phyloP scores from a whole-genome alignment of 2,888 invertebrate species.

The Mythimna lalbum region DNA sequence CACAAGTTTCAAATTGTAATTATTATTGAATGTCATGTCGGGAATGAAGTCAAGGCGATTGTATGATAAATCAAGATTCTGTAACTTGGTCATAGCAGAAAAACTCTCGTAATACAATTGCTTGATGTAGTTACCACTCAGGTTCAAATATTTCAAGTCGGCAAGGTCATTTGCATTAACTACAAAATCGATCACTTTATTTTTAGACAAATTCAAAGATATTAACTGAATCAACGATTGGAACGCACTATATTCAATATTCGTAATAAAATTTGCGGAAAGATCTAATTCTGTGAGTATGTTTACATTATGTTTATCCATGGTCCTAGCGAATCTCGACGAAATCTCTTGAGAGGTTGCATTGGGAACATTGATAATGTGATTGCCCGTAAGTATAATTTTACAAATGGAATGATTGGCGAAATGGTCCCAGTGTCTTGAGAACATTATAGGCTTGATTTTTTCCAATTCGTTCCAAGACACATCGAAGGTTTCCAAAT shows the following conservation, averaged over 20 bases:
- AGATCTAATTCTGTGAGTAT: constrained; percentile 81
- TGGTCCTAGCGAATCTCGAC: constrained; percentile 67
- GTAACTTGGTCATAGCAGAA: constrained; percentile 77
- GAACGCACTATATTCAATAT: constrained; percentile 82
- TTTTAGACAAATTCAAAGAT: constrained; percentile 79
- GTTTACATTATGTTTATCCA: constrained; percentile 64
- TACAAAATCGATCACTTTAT: constrained; percentile 75
- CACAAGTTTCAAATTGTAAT: constrained; percentile 75
- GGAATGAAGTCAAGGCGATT: constrained; percentile 79
- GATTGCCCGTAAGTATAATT: constrained; percentile 81
- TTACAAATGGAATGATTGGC: constrained; percentile 75
- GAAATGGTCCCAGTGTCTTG: constrained; percentile 83
- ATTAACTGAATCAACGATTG: constrained; percentile 75
- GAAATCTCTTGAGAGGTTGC: constrained; percentile 71
- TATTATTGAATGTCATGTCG: constrained; percentile 74
- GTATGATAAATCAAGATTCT: constrained; percentile 83
- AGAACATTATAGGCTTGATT: constrained; percentile 77
- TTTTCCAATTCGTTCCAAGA: constrained; percentile 79
- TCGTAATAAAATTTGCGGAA: constrained; percentile 79
- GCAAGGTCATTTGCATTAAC: constrained; percentile 77
- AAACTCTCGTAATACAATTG: constrained; percentile 78
- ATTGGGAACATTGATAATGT: constrained; percentile 76
- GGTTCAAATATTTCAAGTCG: constrained; percentile 77
- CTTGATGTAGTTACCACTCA: constrained; percentile 78
- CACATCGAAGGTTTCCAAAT: constrained; percentile 84